These are phyloP conservation scores for Macroramphosus scolopax DNA, from an alignment of 2,797 vertebrate genomes.

Conservation along the genomic window DNA sequence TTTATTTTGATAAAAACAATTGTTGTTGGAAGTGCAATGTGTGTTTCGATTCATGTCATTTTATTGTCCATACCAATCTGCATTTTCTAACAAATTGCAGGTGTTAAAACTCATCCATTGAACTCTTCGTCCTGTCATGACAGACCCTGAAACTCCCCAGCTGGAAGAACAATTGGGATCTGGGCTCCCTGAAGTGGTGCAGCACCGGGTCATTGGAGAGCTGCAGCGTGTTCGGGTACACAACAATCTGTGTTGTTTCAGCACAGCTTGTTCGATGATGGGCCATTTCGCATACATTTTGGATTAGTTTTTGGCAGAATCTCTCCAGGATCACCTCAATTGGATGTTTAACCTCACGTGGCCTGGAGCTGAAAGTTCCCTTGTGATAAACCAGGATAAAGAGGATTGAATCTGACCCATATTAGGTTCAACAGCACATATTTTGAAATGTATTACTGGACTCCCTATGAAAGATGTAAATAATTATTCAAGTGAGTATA, in stretches of 20 bases:
- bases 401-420: constrained; percentile 51
- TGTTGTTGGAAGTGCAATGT: too few species aligned
- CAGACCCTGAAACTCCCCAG: constrained; percentile 51
- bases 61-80: constrained; percentile 15
- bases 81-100: constrained; percentile 57
- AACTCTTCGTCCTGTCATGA: constrained; percentile 30
- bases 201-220: constrained; percentile 56
- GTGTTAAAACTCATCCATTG: constrained; percentile 32
- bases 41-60: too few species aligned
- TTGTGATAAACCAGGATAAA: constrained; percentile 40
- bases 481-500: too few species aligned
- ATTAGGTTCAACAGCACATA: constrained; percentile 25
- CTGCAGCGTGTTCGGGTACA: constrained; percentile 52
- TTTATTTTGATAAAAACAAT: background rate
- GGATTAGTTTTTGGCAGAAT: constrained; percentile 68
- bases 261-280: constrained; percentile 61
- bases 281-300: constrained; percentile 61
- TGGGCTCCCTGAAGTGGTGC: constrained; percentile 62
- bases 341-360: constrained; percentile 61
- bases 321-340: constrained; percentile 60
- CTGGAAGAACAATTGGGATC: constrained; percentile 60
- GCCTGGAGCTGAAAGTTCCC: constrained; percentile 38
- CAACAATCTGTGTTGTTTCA: constrained; percentile 59
- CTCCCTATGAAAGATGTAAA: constrained; percentile 11
- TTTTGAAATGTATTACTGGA: constrained; percentile 18